phyloP scores from a whole-genome alignment of 2,888 invertebrate species.

The Cosmia pyralina region DNA sequence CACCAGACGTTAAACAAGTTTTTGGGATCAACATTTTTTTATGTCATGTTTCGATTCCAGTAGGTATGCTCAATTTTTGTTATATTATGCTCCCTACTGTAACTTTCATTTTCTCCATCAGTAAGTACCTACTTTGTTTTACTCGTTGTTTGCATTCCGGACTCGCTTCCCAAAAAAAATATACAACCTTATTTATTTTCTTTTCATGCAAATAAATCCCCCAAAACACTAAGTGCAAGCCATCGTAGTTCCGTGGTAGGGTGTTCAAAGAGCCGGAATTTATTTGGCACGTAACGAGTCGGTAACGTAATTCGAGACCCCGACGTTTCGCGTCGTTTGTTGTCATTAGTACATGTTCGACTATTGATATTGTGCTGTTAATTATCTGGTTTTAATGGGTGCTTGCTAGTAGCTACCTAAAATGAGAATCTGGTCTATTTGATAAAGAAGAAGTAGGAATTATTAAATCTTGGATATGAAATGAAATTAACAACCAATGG shows the following conservation, averaged over 20 bases:
- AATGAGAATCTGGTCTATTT: too few species aligned
- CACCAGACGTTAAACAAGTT: not conserved
- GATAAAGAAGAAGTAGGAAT: too few species aligned
- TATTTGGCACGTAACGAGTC: constrained; percentile 68
- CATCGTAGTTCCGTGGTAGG: constrained; percentile 55
- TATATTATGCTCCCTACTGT: too few species aligned
- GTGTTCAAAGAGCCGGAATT: constrained; percentile 60
- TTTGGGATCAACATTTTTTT: not conserved
- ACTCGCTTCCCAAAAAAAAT: not conserved
- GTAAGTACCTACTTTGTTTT: too few species aligned
- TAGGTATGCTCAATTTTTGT: not conserved
- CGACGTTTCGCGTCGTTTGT: constrained; percentile 58
- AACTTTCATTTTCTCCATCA: too few species aligned
- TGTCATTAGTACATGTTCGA: constrained; percentile 55
- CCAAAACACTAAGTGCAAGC: constrained; percentile 28
- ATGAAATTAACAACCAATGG: too few species aligned
- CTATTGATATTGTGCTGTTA: constrained; percentile 42
- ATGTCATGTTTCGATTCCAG: not conserved
- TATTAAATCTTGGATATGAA: too few species aligned
- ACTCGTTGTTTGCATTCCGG: not conserved
- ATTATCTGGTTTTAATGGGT: not conserved
- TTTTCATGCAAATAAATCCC: constrained; percentile 21
- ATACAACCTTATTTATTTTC: not conserved
- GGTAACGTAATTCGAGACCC: constrained; percentile 67
- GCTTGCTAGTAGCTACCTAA: too few species aligned